Base-by-base conservation (phyloP, 2,113 vertebrate genomes). In the Ursus arctos region DNA sequence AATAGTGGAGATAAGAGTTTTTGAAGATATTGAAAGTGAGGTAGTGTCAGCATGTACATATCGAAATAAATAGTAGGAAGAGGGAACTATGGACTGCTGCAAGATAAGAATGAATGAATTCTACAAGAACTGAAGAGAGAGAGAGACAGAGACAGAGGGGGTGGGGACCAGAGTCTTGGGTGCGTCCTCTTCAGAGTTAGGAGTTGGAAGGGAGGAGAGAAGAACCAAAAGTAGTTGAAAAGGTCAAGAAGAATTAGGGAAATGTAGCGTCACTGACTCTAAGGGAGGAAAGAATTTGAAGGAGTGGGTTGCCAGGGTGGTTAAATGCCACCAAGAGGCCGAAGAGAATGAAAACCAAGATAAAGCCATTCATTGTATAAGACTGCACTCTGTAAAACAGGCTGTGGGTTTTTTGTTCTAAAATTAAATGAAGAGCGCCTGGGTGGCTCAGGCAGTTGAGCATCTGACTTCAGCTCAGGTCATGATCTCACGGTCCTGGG, bases 251-350 rank as follows among this genome's bases (percentile, higher is more conserved):
- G 49, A 51, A 94, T 55, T 24, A 88, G 69, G 84, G 77, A 89
- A 96, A 83, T 63, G 36, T 40, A 49, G 14, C 57, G 53, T 67
- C 87, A 33, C 72, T 65, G 69, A 69, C 57, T 47, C 72, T 14
- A 65, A 76, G 87, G 55, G 92, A 83, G 94, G 86, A 96, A 98
- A 89, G 97, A 97, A 98, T 98, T 81, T 96, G 80, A 92, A 94
- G 92, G 82, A 92, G 97, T 97, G 94, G 97, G 95, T 81, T 94
- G 95, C 84, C 95, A 90, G 84, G 8, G 83, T 90, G 97, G 69
- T 72, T 92, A 96, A 93, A 98, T 91, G 88, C 86, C 95, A 76
- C 7, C 15, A 43, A 90, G 87, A 93, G 85, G 93, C 87, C 1
- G 43, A 57, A 53, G 59, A 88, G 74, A 91, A 91, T 76, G 84